Percentiles rank a stretch among this genome's conserved stretches.
phyloP scores from a whole-genome alignment of 2,113 vertebrate genomes.

The Rhynchomys soricoides region DNA sequence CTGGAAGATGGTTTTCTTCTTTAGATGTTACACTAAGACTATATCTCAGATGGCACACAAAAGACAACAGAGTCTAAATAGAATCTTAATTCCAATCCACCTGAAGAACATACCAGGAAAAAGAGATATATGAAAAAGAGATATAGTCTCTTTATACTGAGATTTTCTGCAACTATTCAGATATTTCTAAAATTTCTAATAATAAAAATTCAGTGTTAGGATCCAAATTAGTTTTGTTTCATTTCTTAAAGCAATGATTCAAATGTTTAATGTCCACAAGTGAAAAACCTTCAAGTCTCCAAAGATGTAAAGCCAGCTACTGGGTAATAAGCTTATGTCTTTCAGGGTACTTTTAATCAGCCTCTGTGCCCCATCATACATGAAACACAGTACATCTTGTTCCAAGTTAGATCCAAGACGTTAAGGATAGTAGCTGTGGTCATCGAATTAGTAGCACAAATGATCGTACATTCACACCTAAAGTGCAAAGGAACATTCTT shows the following conservation, averaged over 20 bases:
- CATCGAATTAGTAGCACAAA: constrained; percentile 49
- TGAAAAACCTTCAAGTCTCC: background rate
- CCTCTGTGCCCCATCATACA: constrained; percentile 41
- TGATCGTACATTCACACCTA: constrained; percentile 52
- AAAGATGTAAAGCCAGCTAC: background rate
- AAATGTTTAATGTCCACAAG: constrained; percentile 11
- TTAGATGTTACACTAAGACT: background rate
- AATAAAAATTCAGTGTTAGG: background rate
- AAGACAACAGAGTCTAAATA: background rate
- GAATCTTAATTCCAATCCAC: background rate
- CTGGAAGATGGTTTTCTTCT: background rate
- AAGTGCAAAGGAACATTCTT: constrained; percentile 60
- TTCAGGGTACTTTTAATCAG: constrained; percentile 38
- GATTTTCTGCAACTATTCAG: constrained; percentile 17
- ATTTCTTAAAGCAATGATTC: constrained; percentile 27
- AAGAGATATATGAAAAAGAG: background rate
- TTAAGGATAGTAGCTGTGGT: constrained; percentile 65
- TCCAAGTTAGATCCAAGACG: constrained; percentile 59
- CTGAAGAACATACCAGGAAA: background rate
- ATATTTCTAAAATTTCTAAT: background rate
- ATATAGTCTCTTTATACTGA: constrained; percentile 5
- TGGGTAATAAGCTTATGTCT: background rate
- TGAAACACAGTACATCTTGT: constrained; percentile 58
- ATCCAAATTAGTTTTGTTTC: constrained; percentile 42
- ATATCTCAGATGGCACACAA: background rate